Base-by-base conservation (phyloP, 1,140 invertebrate species). In the Papilio machaon region DNA sequence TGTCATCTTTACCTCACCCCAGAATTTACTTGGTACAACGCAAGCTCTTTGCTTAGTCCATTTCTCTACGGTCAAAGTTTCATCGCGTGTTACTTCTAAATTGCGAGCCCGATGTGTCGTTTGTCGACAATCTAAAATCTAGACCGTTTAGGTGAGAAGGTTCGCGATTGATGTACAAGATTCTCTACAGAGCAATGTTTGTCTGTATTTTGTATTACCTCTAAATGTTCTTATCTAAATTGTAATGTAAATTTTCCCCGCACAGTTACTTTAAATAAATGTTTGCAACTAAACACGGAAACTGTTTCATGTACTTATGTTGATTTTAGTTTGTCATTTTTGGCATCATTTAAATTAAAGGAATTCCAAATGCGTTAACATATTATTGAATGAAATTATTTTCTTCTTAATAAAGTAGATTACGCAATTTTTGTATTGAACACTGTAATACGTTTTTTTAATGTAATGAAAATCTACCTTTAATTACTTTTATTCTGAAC, bases 61-160 rank as follows among this genome's bases (percentile, higher is more conserved):
- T 58, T 58, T 58, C 2, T 58, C 7, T 58, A 9, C n/a, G 17
- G n/a, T 19, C 17, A 19, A 58, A 58, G 54, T 78, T 60, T 38
- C 17, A 49, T 54, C 30, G 30, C 74, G 43, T 30, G 74, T 76
- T 52, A 11, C 73, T 47, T 54, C 47, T 76, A 76, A 76, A 76
- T 52, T 54, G 74, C 47, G n/a, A 30, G 74, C 49, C 19, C 46
- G 15, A 76, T 70, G 30, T 38, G 64, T 30, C 49, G 46, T 76
- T 52, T 76, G 23, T 54, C 46, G 17, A 47, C 73, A 54, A 76
- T 76, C 47, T 76, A 54, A 76, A 76, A 76, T 52, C 46, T 76
- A 54, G 47, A 23, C 43, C 49, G 74, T 54, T 76, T 70, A 35
- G 64, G 19, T 54, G 23, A 76, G 19, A 76, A 30, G 23, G 47